phyloP scores from a whole-genome alignment of 2,797 vertebrate species.

The Gadopsis marmoratus region DNA sequence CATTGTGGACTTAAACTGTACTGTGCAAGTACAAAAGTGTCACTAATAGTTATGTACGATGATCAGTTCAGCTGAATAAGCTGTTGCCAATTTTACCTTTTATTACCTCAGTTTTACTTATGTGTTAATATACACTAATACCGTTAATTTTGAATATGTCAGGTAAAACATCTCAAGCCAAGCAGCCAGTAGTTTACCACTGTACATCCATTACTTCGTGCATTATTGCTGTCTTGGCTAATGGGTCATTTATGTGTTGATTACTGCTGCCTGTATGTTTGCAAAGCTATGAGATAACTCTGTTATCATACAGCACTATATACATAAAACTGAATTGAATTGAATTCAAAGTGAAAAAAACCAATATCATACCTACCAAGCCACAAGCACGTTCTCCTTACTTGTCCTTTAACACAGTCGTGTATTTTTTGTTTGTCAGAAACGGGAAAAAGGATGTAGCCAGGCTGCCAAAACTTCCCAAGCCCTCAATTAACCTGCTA shows the following conservation, averaged over 20 bases:
- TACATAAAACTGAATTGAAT: no score
- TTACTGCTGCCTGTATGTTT: constrained; percentile 24
- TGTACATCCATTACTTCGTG: constrained; percentile 20
- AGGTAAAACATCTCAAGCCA: constrained; percentile 30
- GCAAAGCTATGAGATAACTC: not conserved
- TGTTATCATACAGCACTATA: no score
- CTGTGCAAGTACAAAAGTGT: not conserved
- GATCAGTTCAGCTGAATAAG: not conserved
- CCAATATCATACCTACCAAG: constrained; percentile 44
- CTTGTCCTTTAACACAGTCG: constrained; percentile 62
- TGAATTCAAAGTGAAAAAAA: constrained; percentile 6
- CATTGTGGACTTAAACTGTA: not conserved
- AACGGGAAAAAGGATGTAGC: constrained; percentile 35
- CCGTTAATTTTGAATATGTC: constrained; percentile 11
- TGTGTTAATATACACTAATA: not conserved
- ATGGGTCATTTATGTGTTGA: constrained; percentile 28
- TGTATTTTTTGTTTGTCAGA: constrained; percentile 65
- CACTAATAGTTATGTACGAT: not conserved
- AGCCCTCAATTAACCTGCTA: constrained; percentile 86
- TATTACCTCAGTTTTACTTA: not conserved
- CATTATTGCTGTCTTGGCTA: constrained; percentile 25
- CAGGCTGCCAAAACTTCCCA: constrained; percentile 72
- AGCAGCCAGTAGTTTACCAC: constrained; percentile 18
- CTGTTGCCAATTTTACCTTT: not conserved
- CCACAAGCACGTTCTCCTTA: constrained; percentile 45